Conservation (phyloP, 2,113 vertebrate genomes). For the Sorex araneus region DNA sequence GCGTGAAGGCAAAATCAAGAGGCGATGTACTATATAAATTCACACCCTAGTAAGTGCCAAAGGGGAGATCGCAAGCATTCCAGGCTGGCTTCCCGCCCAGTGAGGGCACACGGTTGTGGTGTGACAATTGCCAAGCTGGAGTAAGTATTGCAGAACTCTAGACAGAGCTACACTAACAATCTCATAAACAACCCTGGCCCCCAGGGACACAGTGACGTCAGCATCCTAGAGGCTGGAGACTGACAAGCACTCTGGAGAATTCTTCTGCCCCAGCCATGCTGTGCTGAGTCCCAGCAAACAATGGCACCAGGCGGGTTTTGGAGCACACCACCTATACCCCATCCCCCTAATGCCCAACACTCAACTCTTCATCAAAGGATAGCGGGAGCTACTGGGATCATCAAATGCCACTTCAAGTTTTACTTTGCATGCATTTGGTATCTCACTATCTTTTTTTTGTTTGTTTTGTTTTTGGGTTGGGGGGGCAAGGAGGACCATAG, state of each 20-base stretch:
- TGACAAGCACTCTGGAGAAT: constrained; percentile 70
- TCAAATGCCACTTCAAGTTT: not conserved
- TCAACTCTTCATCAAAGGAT: not conserved
- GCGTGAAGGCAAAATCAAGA: constrained; percentile 75
- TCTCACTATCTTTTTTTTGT: not conserved
- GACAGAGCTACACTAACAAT: not conserved
- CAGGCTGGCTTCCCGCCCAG: not conserved
- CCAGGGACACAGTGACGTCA: constrained; percentile 59
- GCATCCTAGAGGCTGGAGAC: constrained; percentile 51
- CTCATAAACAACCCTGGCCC: constrained; percentile 77
- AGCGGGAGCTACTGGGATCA: not conserved
- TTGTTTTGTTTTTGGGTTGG: no score
- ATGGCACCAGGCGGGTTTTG: not conserved
- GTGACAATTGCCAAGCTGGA: not conserved
- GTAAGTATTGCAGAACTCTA: not conserved
- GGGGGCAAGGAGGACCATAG: no score
- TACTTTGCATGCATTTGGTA: not conserved
- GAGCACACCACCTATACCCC: not conserved
- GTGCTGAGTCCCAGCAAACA: constrained; percentile 31
- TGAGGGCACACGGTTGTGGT: not conserved
- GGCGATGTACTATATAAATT: constrained; percentile 63
- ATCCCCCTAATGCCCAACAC: no score
- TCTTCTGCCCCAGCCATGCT: constrained; percentile 5
- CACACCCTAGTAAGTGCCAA: constrained; percentile 49
- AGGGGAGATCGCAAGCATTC: constrained; percentile 32